phyloP scores from a whole-genome alignment of 1,140 invertebrate species.

The Drosophila chauvacae region DNA sequence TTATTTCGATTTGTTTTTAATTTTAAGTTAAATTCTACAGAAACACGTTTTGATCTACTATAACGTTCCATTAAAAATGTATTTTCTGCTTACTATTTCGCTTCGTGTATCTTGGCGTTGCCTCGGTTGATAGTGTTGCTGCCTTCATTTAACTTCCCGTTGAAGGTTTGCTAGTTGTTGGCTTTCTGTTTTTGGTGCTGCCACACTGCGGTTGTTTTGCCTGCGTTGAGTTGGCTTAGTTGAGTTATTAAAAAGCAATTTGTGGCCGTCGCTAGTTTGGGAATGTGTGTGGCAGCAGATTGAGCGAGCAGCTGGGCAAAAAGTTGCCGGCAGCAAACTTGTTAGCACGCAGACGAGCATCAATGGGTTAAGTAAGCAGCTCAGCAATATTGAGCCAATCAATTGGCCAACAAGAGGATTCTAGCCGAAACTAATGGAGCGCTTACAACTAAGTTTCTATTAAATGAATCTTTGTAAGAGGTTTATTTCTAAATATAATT shows the following conservation, averaged over 20 bases:
- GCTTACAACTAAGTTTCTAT: conserved; percentile 2
- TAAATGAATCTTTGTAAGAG: not conserved
- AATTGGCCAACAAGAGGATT: conserved; percentile 1
- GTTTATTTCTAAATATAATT: not conserved
- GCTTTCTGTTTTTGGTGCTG: conserved; percentile 44
- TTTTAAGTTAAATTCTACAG: not conserved
- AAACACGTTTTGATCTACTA: too few relatives aligned
- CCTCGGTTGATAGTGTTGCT: conserved; percentile 43
- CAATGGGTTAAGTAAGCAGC: conserved; percentile 53
- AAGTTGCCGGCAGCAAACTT: conserved; percentile 54
- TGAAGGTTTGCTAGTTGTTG: conserved; percentile 53
- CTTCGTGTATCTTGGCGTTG: conserved; percentile 34
- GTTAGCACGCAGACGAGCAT: conserved; percentile 28
- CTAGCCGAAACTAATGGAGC: not conserved
- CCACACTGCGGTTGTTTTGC: conserved; percentile 47
- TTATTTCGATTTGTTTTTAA: not conserved
- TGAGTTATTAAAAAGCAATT: conserved; percentile 82
- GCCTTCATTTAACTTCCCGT: conserved; percentile 76
- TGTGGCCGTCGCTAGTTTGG: conserved; percentile 62
- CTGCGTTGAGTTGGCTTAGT: conserved; percentile 70
- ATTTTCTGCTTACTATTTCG: not conserved
- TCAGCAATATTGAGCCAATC: conserved; percentile 40
- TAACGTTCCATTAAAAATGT: not conserved
- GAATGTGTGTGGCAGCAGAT: conserved; percentile 69
- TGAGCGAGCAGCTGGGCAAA: conserved; percentile 67